Percentiles rank a stretch among this genome's conserved stretches.
phyloP scores from a whole-genome alignment of 2,113 vertebrate genomes.

The Ctenodactylus gundi region DNA sequence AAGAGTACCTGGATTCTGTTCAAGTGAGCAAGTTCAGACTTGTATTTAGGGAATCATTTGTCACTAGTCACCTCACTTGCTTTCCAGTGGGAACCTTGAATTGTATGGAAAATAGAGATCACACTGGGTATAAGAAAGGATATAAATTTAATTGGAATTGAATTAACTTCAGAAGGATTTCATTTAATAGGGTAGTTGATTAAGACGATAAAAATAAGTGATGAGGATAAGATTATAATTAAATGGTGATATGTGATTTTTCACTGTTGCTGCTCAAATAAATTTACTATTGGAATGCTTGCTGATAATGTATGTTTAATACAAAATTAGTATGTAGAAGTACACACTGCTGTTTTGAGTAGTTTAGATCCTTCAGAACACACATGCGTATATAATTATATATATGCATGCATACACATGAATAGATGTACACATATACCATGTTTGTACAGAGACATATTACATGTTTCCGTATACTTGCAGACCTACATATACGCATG shows the following conservation, averaged over 20 bases:
- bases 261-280: neutral
- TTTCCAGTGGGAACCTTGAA: neutral
- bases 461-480: neutral
- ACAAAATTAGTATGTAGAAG: neutral
- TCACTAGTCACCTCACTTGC: neutral
- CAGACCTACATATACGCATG: neutral
- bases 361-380: neutral
- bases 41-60: constrained; percentile 3
- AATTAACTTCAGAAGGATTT: constrained; percentile 17
- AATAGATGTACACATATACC: no score
- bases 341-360: neutral
- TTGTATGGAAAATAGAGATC: neutral
- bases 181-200: neutral
- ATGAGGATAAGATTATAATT: constrained; percentile 28
- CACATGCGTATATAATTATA: neutral
- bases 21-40: neutral
- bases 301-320: neutral
- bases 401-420: neutral
- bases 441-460: neutral
- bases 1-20: neutral
- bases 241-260: constrained; percentile 20
- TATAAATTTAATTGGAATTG: neutral
- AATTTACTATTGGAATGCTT: constrained; percentile 15
- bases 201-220: constrained; percentile 37
- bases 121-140: neutral